A percentile compares a stretch with the other conserved stretches of the same genome.
Conservation (phyloP, 2,797 vertebrate species). For the Podarcis siculus region DNA sequence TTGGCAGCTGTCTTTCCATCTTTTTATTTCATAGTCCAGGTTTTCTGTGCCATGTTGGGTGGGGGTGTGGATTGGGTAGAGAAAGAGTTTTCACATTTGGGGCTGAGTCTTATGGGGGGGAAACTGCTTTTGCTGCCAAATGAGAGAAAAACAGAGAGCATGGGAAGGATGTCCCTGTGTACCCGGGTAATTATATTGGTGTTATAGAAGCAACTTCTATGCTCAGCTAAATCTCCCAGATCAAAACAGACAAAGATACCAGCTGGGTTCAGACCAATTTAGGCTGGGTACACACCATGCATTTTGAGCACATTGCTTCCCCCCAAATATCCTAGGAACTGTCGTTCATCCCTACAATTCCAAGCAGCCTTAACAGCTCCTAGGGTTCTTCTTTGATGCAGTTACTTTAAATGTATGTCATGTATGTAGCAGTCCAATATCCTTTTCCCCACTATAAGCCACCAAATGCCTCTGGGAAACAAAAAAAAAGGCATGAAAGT, state of each 20-base stretch:
- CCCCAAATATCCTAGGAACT: too few species aligned
- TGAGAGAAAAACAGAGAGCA: not conserved
- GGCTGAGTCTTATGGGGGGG: not conserved
- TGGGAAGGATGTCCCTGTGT: accelerated
- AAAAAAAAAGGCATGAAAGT: too few species aligned
- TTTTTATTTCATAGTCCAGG: not conserved
- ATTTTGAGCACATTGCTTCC: too few species aligned
- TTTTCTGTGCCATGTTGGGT: not conserved
- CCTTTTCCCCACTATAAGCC: not conserved
- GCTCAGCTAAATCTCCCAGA: not conserved
- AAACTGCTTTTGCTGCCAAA: not conserved
- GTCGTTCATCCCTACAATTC: too few species aligned
- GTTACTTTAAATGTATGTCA: too few species aligned
- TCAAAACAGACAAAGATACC: not conserved
- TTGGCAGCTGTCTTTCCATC: not conserved
- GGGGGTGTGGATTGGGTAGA: too few species aligned
- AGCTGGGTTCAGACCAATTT: not conserved
- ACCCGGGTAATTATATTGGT: not conserved
- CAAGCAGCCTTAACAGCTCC: too few species aligned
- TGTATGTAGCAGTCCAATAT: too few species aligned
- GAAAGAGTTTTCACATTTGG: not conserved
- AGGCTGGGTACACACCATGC: too few species aligned
- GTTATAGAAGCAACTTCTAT: not conserved
- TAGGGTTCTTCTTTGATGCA: too few species aligned
- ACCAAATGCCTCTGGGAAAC: too few species aligned